These are phyloP conservation scores for Lepilemur ruficaudatus DNA, from an alignment of 2,797 vertebrate species.

Conservation along the genomic window DNA sequence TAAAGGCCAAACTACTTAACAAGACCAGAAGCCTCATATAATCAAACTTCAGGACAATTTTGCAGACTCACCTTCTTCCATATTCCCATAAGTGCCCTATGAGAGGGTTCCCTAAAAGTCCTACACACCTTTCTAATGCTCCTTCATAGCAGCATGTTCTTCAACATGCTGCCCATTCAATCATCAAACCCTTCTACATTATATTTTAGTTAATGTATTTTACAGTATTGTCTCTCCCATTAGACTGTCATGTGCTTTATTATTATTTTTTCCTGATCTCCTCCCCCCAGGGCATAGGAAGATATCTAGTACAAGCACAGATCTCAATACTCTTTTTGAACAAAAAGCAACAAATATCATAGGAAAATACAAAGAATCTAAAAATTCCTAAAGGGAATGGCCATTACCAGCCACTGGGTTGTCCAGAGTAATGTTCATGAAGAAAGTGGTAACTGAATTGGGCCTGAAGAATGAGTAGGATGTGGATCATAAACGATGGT, in stretches of 20 bases:
- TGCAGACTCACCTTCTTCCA: neutral
- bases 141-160: neutral
- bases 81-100: neutral
- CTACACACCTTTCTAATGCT: neutral
- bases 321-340: neutral
- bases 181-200: neutral
- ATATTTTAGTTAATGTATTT: neutral
- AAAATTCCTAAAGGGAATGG: neutral
- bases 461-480: neutral
- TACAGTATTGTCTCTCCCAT: neutral
- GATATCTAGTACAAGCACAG: neutral
- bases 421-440: neutral
- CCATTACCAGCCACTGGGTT: neutral
- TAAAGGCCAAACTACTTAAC: neutral
- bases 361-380: neutral
- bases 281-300: neutral
- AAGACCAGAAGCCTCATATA: neutral
- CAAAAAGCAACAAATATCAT: neutral
- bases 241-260: neutral
- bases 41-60: neutral
- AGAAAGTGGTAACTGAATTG: neutral
- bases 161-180: neutral
- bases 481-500: neutral
- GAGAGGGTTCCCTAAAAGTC: neutral
- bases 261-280: neutral